These are phyloP conservation scores for Salticus scenicus DNA, from an alignment of 2,888 invertebrate species.

Conservation along the genomic window DNA sequence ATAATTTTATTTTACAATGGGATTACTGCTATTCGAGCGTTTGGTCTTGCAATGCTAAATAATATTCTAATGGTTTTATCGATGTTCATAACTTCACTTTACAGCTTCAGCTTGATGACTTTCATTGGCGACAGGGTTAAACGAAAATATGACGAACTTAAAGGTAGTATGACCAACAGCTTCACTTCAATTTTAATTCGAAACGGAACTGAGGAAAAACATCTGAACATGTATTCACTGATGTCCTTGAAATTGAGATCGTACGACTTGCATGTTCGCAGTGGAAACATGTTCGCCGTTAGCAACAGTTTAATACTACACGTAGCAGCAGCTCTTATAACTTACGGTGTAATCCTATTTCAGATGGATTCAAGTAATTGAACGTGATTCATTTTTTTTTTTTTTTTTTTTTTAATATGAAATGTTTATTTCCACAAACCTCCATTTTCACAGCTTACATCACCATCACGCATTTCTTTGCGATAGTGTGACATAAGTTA, in stretches of 20 bases:
- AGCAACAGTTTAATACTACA: conserved; percentile 31
- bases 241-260: conserved; percentile 14
- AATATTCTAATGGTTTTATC: background rate
- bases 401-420: no score
- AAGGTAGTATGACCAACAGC: background rate
- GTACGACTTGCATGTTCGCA: conserved; percentile 14
- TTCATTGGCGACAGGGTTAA: conserved; percentile 13
- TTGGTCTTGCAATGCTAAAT: background rate
- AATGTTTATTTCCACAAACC: no score
- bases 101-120: conserved; percentile 16
- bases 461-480: no score
- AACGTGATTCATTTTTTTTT: no score
- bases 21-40: background rate
- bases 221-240: background rate
- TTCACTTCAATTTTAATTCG: background rate
- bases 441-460: no score
- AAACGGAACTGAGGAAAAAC: background rate
- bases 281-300: conserved; percentile 46
- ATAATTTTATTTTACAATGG: conserved; percentile 30
- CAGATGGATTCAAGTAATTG: conserved; percentile 42
- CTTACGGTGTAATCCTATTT: conserved; percentile 43
- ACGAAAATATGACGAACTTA: conserved; percentile 2
- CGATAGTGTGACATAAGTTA: no score
- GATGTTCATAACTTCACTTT: background rate
- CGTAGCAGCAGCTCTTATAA: conserved; percentile 35